Base-by-base conservation (phyloP, 2,888 invertebrate genomes). In the Glaucopsyche alexis region DNA sequence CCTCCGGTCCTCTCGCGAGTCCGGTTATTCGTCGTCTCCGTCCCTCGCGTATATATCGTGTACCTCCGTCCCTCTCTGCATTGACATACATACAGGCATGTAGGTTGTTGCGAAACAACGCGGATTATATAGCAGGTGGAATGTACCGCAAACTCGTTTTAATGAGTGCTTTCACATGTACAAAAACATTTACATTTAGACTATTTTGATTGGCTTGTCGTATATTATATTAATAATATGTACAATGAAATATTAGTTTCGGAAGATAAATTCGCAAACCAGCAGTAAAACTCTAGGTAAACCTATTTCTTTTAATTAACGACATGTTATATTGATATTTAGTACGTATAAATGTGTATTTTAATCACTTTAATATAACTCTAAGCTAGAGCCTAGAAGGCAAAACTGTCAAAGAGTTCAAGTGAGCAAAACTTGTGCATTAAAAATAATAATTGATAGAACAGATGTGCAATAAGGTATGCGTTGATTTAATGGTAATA, bases 71-170 rank as follows among this genome's bases (percentile, higher is more conserved):
- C 78, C 86, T 60, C 78, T 89, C 83, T 87, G 78, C 85, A 83
- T 81, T 92, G 93, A 91, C 93, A 93, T 89, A 92, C 88, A 91
- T 92, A 91, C 90, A 85, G 85, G 82, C 81, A 83, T 86, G 83
- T 81, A 82, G 80, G 45, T 19, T 84, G 86, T 93, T 92, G 93
- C 91, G 92, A 93, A 93, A 93, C 88, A 89, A 80, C 90, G 91
- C 93, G 90, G 92, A 93, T 92, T 92, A 92, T 90, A 91, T 90
- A 89, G 90, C 93, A 92, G 90, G 93, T 93, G 91, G 90, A 89
- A 91, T 89, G 90, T 87, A 87, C 87, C 83, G 87, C 85, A 88
- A 92, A 92, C 91, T 84, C 87, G 91, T 92, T 92, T 87, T 89
- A 89, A 87, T 89, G 89, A 88, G 89, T 88, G 90, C 91, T 92